Base-by-base conservation (phyloP, 2,888 invertebrate genomes). In the Scaptodrosophila latifasciaeformis region DNA sequence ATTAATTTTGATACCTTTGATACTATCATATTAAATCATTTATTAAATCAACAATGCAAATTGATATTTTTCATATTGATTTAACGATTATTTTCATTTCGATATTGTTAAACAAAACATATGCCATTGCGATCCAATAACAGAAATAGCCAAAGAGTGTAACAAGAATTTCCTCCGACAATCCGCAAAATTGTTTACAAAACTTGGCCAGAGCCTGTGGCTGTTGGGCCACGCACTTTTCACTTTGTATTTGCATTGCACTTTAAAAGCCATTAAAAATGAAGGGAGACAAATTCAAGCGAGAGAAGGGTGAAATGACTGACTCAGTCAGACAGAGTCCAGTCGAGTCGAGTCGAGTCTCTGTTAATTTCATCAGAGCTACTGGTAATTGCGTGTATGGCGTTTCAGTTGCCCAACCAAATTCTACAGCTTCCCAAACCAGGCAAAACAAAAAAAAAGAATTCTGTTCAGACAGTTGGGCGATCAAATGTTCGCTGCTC, bases 351-450 rank as follows among this genome's bases (percentile, higher is more conserved):
- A n/a, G 5, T 29, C 44, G 49, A 56, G 49, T 51, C 59, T 53
- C 77, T 59, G 74, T 79, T 76, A 79, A 76, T 76, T 76, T 76
- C 65, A 76, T 76, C 80, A 79, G 65, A 62, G 74, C 75, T 72
- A 67, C 80, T 76, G 74, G 75, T 70, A 77, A 74, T 70, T 70
- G 70, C 70, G 61, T 64, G 53, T 66, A 70, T 74, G 67, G 67
- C 62, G 64, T 70, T 71, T 64, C 67, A 58, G 45, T 43, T 37
- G 30, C 40, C 43, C 15, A 27, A 7, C 12, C 29, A 21, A 27
- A 6, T n/a, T 27, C 34, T 34, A n/a, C 17, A 10, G 37, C 37
- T 3, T 17, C 5, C 5, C 37, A 37, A 17, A 37, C 37, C 13
- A 34, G 15, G 10, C 0, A 12, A 17, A 17, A 37, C 37, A 37